Evolutionary conservation across 2,797 vertebrate species (phyloP), one percentile per base, ranked within the genome.

Genomic region (Cottoperca gobio): DNA sequence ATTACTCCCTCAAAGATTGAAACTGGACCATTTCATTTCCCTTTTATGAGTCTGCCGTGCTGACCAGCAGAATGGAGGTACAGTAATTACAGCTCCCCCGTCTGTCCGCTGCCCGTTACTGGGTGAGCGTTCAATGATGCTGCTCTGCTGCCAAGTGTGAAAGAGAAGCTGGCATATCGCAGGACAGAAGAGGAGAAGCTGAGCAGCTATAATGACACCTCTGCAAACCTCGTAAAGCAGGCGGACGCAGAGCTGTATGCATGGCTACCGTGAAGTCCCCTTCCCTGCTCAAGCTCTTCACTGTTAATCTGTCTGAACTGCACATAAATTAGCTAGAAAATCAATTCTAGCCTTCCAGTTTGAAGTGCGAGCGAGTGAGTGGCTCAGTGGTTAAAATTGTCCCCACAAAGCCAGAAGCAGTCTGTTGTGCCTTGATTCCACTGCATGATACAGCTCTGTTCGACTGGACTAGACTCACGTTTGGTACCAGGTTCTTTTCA

Each of bases 51-150:
- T 54, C 73, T 59, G 68, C 58, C 23, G 54, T 90, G 91, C 92
- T 91, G 91, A 91, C 91, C 86, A 85, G 89, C 89, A 91, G 88
- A 91, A 89, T 71, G 76, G 81, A 59, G 69, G 76, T 66, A 84
- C 75, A 87, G 88, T 90, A 88, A 91, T 90, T 88, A 85, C 83
- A 76, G 82, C 57, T 73, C 60, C 76, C 52, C 63, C 53, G 43
- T 59, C 72, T 54, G 59, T 79, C 70, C 37, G 67, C 73, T 82
- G 71, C 66, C 73, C 83, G 66, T 42, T 40, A 55, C 70, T 64
- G 79, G 77, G 5, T 46, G 50, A 65, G 76, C 53, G 9, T 78
- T 64, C 74, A 77, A 28, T 11, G 52, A 42, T 35, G 73, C 68
- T 45, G 73, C 80, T 31, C 62, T 16, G 53, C 87, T 89, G 92